Evolutionary conservation across 2,797 vertebrate genomes (phyloP), one percentile per base, ranked within the genome.

Genomic region (Merluccius polli): DNA sequence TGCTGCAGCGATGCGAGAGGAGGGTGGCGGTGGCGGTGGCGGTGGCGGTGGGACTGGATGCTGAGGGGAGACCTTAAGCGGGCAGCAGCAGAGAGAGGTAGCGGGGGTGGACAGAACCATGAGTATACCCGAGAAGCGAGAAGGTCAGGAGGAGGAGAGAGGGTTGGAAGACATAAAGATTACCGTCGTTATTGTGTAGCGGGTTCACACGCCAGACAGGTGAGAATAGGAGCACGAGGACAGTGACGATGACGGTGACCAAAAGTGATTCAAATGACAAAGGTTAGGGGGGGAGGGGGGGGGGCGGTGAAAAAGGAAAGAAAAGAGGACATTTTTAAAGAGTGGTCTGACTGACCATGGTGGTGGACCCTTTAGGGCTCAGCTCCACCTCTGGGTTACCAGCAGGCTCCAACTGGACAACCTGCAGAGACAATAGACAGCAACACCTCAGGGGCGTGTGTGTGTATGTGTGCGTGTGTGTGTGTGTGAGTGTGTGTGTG

Each of bases 41-140:
- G 41, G 41, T 48, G 41, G 41, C 15, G 41, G 41, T 48, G 41
- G 13, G 75, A 67, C 73, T 2, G 81, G 67, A 21, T 81, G 81
- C 12, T 91, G 89, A 75, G 88, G 89, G 67, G 82, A 88, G 70
- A 92, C 82, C 90, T 92, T 81, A 4, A 85, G 33, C 38, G 11
- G 68, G 31, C 35, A 36, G 44, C 21, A n/a, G 44, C 31, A 32
- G 30, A 70, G 30, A 73, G 35, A 83, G 27, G 38, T 44, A 12
- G 38, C 77, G 27, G 73, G 18, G 27, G 73, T 15, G 4, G 32
- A 3, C 21, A 71, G 52, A 68, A 71, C 36, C n/a, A 69, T 1
- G 12, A 29, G 65, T 12, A 27, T 18, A 67, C 65, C 65, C 3
- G 65, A 31, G 65, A 30, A 31, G 59, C 52, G 69, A 36, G 29